Percentiles rank a stretch among this genome's conserved stretches.
These are phyloP conservation scores for Anguilla megastoma DNA, from an alignment of 2,797 vertebrate species.

Conservation along the genomic window DNA sequence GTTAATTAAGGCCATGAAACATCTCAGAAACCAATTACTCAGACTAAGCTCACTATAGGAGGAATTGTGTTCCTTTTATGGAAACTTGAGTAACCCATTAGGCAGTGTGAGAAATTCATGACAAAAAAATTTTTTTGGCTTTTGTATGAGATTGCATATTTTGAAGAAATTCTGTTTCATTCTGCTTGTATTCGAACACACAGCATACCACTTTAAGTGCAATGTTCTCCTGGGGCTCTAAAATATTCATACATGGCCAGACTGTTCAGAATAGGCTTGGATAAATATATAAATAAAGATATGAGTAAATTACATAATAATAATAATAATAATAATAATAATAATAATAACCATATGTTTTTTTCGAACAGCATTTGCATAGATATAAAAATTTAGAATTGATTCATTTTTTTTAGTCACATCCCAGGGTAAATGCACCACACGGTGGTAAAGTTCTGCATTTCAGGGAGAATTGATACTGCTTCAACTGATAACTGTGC, in stretches of 20 bases:
- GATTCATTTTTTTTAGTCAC: background rate
- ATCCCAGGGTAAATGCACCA: conserved; percentile 28
- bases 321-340: conserved; percentile 4
- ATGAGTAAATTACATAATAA: background rate
- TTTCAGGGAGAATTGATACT: background rate
- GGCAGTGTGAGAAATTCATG: conserved; percentile 33
- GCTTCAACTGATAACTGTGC: background rate
- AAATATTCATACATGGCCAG: background rate
- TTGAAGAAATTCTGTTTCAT: background rate
- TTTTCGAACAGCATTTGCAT: background rate
- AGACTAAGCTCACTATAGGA: conserved; percentile 61
- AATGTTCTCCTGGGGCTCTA: background rate
- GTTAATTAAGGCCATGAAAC: conserved; percentile 73
- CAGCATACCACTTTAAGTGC: background rate
- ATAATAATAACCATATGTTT: background rate
- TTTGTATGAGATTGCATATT: conserved; percentile 36
- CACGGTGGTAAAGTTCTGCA: conserved; percentile 34
- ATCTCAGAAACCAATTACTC: conserved; percentile 73
- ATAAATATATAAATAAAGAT: background rate
- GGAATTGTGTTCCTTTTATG: conserved; percentile 57
- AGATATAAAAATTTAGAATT: background rate
- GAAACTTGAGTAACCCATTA: conserved; percentile 41
- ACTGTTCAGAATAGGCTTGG: background rate
- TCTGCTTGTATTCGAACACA: background rate
- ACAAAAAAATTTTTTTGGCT: conserved; percentile 35